These are phyloP conservation scores for Ramphastos sulfuratus DNA, from an alignment of 2,113 vertebrate genomes.

Conservation along the genomic window DNA sequence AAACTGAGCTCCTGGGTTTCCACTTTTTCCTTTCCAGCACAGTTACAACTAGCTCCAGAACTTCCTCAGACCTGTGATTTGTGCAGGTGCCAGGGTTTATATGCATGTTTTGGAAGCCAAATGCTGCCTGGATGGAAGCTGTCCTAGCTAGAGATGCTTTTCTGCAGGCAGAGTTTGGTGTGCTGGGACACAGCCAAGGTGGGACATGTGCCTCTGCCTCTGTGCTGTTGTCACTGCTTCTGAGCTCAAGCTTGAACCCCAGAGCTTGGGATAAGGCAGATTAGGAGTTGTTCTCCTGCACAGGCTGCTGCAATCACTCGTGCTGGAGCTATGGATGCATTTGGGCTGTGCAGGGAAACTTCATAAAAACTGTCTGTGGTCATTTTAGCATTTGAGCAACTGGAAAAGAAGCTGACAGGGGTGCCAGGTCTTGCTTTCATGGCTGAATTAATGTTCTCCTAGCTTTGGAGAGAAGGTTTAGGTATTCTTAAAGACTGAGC, in stretches of 20 bases:
- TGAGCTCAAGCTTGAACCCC: background rate
- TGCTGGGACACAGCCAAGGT: background rate
- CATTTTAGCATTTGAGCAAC: background rate
- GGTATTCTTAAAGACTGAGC: background rate
- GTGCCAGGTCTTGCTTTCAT: background rate
- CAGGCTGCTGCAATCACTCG: background rate
- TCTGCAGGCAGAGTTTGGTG: fast-evolving
- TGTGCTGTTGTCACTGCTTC: background rate
- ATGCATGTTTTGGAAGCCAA: background rate
- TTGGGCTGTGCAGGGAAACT: background rate
- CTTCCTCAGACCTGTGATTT: conserved; percentile 9
- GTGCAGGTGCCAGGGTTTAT: background rate
- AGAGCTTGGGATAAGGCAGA: background rate
- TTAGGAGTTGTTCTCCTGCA: background rate
- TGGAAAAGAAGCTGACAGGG: conserved; percentile 17
- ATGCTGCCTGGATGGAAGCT: fast-evolving
- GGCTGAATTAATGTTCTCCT: conserved; percentile 9
- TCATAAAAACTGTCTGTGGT: background rate
- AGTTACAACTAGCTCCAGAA: conserved; percentile 22
- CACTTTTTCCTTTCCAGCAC: conserved; percentile 1
- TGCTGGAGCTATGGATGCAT: background rate
- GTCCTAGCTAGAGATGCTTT: background rate
- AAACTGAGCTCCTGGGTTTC: background rate
- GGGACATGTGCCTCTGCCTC: background rate
- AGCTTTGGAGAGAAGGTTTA: background rate